phyloP scores from a whole-genome alignment of 2,888 invertebrate species.

The Melinopterus prodromus region DNA sequence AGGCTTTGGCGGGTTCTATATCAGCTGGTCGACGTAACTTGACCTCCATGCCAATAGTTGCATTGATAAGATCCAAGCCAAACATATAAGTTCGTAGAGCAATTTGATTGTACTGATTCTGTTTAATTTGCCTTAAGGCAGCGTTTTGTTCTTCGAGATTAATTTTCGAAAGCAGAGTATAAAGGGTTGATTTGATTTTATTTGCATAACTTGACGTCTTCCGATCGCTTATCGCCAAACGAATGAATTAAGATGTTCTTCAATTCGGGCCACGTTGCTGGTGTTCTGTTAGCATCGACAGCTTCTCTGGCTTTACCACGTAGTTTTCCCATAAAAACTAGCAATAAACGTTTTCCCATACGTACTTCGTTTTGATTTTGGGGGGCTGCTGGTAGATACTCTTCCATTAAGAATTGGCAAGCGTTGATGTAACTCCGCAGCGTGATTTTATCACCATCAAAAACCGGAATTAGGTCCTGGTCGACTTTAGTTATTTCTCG shows the following conservation, averaged over 20 bases:
- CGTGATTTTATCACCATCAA: constrained; percentile 18
- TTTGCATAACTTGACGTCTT: constrained; percentile 12
- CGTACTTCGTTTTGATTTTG: not conserved
- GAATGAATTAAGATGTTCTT: constrained; percentile 11
- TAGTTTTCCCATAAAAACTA: constrained; percentile 15
- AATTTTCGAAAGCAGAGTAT: constrained; percentile 18
- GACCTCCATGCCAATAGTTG: constrained; percentile 10
- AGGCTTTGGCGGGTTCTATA: constrained; percentile 8
- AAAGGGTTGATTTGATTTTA: constrained; percentile 14
- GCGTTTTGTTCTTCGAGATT: constrained; percentile 13
- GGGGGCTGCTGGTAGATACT: not conserved
- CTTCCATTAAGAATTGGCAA: constrained; percentile 16
- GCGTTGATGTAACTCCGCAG: constrained; percentile 17
- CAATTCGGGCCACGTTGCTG: constrained; percentile 23
- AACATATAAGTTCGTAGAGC: constrained; percentile 4
- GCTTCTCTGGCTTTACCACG: constrained; percentile 15
- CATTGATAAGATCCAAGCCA: constrained; percentile 6
- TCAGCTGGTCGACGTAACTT: constrained; percentile 4
- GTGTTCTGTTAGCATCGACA: constrained; percentile 6
- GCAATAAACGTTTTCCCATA: not conserved
- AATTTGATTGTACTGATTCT: not conserved
- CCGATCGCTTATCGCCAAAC: constrained; percentile 17
- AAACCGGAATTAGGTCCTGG: constrained; percentile 10
- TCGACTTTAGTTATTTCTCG: constrained; percentile 9
- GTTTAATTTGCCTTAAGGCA: not conserved